Percentiles rank a stretch among this genome's conserved stretches.
phyloP scores from a whole-genome alignment of 1,140 invertebrate species.

The Bathynomus jamesi region DNA sequence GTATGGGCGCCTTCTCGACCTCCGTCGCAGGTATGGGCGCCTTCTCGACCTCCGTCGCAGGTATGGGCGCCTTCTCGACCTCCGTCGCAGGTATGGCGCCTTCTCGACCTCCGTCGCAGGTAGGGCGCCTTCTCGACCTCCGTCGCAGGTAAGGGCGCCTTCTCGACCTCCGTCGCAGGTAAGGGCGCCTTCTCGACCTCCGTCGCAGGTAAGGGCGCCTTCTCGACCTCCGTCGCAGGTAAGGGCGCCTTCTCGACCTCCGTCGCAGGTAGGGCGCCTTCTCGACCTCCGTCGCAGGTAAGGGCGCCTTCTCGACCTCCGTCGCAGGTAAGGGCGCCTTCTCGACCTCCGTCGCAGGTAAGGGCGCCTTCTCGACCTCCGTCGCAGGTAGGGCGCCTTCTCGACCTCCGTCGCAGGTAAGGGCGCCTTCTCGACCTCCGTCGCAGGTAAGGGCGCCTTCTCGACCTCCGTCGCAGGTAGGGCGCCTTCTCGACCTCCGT shows the following conservation, averaged over 20 bases:
- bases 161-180: too few relatives aligned
- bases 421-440: too few relatives aligned
- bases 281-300: background rate
- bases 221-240: background rate
- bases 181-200: background rate
- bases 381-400: too few relatives aligned
- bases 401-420: too few relatives aligned
- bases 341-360: background rate
- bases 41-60: background rate
- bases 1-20: background rate
- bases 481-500: too few relatives aligned
- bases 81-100: background rate
- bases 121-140: background rate
- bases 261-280: background rate
- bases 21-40: background rate
- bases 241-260: background rate
- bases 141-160: background rate
- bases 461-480: too few relatives aligned
- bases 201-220: background rate
- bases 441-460: too few relatives aligned
- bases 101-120: background rate
- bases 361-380: too few relatives aligned
- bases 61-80: background rate
- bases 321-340: background rate
- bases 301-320: background rate